Conservation (phyloP, 2,888 invertebrate species). For the Cephalotes varians region DNA sequence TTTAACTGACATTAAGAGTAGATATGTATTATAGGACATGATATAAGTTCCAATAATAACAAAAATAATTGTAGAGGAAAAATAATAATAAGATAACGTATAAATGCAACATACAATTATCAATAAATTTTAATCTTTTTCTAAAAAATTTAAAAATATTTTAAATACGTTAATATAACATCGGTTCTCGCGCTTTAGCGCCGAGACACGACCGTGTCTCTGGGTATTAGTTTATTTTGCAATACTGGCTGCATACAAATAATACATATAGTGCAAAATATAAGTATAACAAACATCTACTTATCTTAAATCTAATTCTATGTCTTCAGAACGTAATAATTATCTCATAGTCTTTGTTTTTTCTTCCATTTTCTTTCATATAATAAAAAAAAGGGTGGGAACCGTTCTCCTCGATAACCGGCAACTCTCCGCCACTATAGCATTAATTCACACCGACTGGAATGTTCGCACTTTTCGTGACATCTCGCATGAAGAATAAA, state of each 20-base stretch:
- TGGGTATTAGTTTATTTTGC: background rate
- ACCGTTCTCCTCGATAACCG: background rate
- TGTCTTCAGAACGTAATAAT: background rate
- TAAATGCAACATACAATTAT: background rate
- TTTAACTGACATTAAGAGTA: too few relatives aligned
- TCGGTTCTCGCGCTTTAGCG: too few relatives aligned
- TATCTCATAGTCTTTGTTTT: background rate
- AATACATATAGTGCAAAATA: background rate
- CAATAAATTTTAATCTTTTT: background rate
- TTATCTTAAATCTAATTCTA: conserved; percentile 1
- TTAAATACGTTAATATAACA: background rate
- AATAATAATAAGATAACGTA: background rate
- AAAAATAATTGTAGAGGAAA: background rate
- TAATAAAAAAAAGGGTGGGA: background rate
- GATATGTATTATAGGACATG: background rate
- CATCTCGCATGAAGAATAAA: conserved; percentile 10
- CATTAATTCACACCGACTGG: conserved; percentile 15
- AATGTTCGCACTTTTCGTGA: conserved; percentile 24
- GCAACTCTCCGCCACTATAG: background rate
- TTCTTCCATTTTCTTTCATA: background rate
- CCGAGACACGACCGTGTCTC: too few relatives aligned
- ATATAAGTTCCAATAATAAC: background rate
- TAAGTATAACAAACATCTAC: background rate
- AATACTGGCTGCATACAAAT: background rate
- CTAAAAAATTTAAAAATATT: background rate